Base-by-base conservation (phyloP, 2,888 invertebrate species). In the Yponomeuta sedellus region DNA sequence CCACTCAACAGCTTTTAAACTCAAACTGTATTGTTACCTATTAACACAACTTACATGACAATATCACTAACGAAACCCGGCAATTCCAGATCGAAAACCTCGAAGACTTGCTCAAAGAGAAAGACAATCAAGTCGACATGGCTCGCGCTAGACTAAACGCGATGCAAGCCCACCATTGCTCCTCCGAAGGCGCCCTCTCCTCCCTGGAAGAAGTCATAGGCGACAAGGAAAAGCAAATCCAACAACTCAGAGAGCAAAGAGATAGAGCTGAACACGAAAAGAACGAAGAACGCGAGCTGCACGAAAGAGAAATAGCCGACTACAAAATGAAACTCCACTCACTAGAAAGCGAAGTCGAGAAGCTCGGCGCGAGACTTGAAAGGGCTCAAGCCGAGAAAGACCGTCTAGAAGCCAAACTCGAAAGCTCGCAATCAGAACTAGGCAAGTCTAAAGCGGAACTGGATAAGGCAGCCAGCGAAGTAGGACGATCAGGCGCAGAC, bases 81-180 rank as follows among this genome's bases (percentile, higher is more conserved):
- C 25, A 10, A 71, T 89, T 90, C 74, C 85, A 99, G 98, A 97
- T 99, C 80, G 99, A 99, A 91, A 98, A 98, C 83, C 92, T 99
- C 71, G 99, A 99, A 92, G 99, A 99, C 80, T 92, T 98, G 66
- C 92, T 99, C 65, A 97, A 98, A 88, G 99, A 99, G 83, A 99
- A 99, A 90, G 99, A 99, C 82, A 97, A 97, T 86, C 98, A 99
- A 92, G 96, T 99, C 66, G 97, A 98, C 76, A 97, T 97, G 96
- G 97, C 98, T 1, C 92, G 98, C 72, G 97, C 97, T 44, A 93
- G 98, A 73, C 86, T 97, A 64, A 96, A 97, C 64, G 97, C 98
- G 68, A 97, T 98, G 95, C 98, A 98, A 92, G 97, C 97, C 19
- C 98, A 98, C 79, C 97, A 97, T 80, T 97, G 97, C 88, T 95